These are phyloP conservation scores for Haliaeetus leucogaster DNA, from an alignment of 2,113 vertebrate genomes.

Conservation along the genomic window DNA sequence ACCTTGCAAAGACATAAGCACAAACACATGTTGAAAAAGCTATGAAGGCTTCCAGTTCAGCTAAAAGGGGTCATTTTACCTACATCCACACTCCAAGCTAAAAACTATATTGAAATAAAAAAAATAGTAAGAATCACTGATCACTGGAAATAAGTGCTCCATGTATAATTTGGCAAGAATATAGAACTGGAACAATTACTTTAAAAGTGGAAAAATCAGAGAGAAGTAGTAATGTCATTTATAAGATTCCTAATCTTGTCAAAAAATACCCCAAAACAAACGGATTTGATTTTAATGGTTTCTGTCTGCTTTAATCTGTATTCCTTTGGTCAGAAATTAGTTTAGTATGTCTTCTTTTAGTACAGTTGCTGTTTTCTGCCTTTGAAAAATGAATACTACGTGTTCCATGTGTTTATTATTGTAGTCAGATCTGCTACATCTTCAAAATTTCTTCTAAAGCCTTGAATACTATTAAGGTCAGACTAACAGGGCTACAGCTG, in stretches of 20 bases:
- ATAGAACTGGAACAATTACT: neutral
- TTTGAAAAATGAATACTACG: neutral
- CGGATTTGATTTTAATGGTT: neutral
- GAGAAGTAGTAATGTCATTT: neutral
- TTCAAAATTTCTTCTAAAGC: neutral
- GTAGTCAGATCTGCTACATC: neutral
- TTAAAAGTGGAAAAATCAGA: neutral
- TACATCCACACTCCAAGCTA: neutral
- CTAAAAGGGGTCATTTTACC: neutral
- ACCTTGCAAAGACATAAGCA: neutral
- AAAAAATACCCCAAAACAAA: neutral
- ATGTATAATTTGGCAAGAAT: neutral
- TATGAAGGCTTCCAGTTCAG: neutral
- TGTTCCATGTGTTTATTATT: neutral
- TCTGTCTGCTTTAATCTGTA: neutral
- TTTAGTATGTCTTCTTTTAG: neutral
- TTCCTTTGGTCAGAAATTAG: neutral
- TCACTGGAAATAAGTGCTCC: neutral
- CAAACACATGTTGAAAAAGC: neutral
- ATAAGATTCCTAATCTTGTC: neutral
- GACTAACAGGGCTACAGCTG: neutral
- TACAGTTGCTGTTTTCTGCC: neutral
- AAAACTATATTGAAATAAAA: neutral
- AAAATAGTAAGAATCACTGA: neutral
- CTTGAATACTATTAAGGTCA: neutral